These are phyloP conservation scores for Eupithecia tripunctaria DNA, from an alignment of 2,888 invertebrate genomes.

Conservation along the genomic window DNA sequence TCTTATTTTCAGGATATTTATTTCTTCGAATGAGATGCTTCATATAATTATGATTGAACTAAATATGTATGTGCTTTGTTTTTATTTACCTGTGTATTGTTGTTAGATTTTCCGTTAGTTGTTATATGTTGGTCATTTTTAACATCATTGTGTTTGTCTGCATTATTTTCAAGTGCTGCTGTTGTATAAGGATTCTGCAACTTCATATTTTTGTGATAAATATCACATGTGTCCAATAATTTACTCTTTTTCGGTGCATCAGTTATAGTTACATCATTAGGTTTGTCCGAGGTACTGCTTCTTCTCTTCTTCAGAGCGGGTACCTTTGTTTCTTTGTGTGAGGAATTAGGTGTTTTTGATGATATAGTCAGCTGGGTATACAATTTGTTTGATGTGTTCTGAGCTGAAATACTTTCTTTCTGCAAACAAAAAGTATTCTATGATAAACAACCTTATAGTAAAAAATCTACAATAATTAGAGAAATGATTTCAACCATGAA, in stretches of 20 bases:
- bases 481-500: neutral
- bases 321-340: slow-evolving; percentile 71
- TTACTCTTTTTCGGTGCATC: slow-evolving; percentile 73
- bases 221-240: slow-evolving; percentile 71
- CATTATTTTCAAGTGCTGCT: slow-evolving; percentile 64
- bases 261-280: slow-evolving; percentile 68
- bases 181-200: slow-evolving; percentile 47
- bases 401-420: slow-evolving; percentile 74
- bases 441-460: neutral
- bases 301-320: slow-evolving; percentile 77
- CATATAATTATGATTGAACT: too few relatives aligned
- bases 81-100: slow-evolving; percentile 59
- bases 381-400: slow-evolving; percentile 74
- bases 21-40: too few relatives aligned
- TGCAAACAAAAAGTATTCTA: slow-evolving; percentile 51
- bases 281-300: slow-evolving; percentile 80
- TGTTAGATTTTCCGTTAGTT: slow-evolving; percentile 69
- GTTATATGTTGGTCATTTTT: slow-evolving; percentile 63
- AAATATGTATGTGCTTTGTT: neutral
- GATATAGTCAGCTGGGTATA: slow-evolving; percentile 80
- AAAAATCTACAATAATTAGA: neutral
- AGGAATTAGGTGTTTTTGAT: slow-evolving; percentile 64
- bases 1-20: too few relatives aligned
- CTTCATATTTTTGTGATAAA: slow-evolving; percentile 62
- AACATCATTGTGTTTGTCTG: slow-evolving; percentile 69